Conservation (phyloP, 2,797 vertebrate genomes). For the Halcyon badia region DNA sequence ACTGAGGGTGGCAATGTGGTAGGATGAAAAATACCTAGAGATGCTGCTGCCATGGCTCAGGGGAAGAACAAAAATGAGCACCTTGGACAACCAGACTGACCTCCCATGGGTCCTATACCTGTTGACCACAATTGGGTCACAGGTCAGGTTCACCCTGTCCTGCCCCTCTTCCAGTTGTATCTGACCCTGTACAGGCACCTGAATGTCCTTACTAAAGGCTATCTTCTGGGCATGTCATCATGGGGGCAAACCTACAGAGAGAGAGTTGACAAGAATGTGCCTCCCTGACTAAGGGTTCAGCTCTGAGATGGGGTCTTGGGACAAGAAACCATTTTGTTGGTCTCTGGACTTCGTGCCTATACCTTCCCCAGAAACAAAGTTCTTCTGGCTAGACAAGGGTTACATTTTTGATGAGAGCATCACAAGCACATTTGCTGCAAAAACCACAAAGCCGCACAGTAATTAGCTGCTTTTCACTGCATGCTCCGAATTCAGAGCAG, state of each 20-base stretch:
- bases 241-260: background rate
- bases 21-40: background rate
- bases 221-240: background rate
- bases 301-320: background rate
- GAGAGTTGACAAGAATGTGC: background rate
- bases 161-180: background rate
- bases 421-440: background rate
- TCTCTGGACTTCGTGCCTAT: background rate
- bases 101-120: rapidly evolving
- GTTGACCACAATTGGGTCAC: background rate
- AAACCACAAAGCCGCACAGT: background rate
- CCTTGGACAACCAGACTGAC: rapidly evolving
- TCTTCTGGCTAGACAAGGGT: background rate
- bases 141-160: background rate
- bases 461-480: background rate
- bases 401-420: background rate
- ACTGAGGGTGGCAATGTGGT: rapidly evolving
- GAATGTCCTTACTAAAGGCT: background rate
- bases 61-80: background rate
- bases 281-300: background rate
- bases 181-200: background rate
- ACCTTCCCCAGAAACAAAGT: background rate
- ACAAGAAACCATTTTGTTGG: background rate
- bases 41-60: rapidly evolving
- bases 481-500: background rate